Evolutionary conservation across 1,140 invertebrate genomes (phyloP).

Genomic region (Halyomorpha halys): DNA sequence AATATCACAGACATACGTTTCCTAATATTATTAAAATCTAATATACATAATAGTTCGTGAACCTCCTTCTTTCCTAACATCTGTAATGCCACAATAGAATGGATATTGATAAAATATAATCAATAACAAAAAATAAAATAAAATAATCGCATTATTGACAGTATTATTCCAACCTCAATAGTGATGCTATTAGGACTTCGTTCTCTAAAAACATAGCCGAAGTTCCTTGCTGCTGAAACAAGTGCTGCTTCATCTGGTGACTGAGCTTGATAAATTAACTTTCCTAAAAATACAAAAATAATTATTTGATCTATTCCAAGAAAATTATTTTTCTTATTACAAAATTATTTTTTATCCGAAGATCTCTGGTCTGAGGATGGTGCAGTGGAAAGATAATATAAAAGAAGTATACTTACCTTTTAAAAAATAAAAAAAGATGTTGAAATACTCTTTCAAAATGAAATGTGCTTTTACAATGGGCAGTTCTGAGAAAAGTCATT

Average conservation of each 20-base stretch:
- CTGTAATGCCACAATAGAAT: conserved; percentile 29
- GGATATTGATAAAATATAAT: background rate
- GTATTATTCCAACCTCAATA: conserved; percentile 49
- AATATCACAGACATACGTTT: conserved; percentile 99
- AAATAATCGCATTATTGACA: background rate
- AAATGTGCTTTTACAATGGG: no score
- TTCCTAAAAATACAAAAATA: conserved; percentile 40
- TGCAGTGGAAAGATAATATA: no score
- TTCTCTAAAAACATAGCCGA: conserved; percentile 95
- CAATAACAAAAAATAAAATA: no score
- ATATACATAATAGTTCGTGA: conserved; percentile 91
- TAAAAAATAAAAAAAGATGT: no score
- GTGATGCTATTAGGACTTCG: conserved; percentile 87
- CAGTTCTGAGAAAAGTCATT: no score
- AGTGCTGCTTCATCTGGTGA: conserved; percentile 96
- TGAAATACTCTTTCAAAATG: no score
- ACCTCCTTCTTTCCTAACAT: conserved; percentile 73
- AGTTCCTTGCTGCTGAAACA: conserved; percentile 94
- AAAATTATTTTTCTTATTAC: background rate
- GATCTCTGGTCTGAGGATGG: no score
- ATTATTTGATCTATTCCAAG: background rate
- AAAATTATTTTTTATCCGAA: background rate
- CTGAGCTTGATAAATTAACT: conserved; percentile 73
- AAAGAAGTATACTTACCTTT: no score
- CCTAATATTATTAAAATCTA: conserved; percentile 98